phyloP scores from a whole-genome alignment of 2,797 vertebrate species.

The Diglossa cyanea region DNA sequence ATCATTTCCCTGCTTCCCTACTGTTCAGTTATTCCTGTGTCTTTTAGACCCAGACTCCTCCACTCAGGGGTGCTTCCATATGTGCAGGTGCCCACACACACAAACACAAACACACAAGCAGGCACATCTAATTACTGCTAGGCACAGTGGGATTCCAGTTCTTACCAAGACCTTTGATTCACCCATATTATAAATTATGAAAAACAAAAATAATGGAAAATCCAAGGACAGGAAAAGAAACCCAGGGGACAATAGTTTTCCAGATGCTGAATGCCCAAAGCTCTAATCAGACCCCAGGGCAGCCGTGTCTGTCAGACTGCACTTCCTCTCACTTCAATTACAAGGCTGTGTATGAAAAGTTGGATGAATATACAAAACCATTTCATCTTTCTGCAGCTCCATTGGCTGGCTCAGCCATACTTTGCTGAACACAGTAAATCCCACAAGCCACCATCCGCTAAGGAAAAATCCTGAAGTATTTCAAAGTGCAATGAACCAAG shows the following conservation, averaged over 20 bases:
- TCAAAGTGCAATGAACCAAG: slow-evolving; percentile 18
- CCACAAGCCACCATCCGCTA: not conserved
- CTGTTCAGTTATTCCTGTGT: not conserved
- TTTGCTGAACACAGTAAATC: slow-evolving; percentile 40
- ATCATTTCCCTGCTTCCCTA: not conserved
- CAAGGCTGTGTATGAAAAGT: not conserved
- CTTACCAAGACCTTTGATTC: not conserved
- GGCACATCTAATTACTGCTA: not conserved
- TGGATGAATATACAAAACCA: slow-evolving; percentile 23
- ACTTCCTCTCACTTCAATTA: not conserved
- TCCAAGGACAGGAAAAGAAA: not conserved
- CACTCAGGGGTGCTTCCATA: not conserved
- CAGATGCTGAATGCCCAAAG: not conserved
- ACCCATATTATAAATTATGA: not conserved
- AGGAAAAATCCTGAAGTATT: not conserved
- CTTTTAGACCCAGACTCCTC: not conserved
- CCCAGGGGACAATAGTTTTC: fast-evolving
- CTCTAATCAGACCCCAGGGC: not conserved
- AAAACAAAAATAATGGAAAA: slow-evolving; percentile 7
- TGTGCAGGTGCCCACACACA: not conserved
- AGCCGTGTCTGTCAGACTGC: not conserved
- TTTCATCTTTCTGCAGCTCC: slow-evolving; percentile 39
- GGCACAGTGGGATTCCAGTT: not conserved
- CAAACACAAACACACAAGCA: not conserved
- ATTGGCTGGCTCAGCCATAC: not conserved